These are phyloP conservation scores for Megalops atlanticus DNA, from an alignment of 2,113 vertebrate genomes.

Conservation along the genomic window DNA sequence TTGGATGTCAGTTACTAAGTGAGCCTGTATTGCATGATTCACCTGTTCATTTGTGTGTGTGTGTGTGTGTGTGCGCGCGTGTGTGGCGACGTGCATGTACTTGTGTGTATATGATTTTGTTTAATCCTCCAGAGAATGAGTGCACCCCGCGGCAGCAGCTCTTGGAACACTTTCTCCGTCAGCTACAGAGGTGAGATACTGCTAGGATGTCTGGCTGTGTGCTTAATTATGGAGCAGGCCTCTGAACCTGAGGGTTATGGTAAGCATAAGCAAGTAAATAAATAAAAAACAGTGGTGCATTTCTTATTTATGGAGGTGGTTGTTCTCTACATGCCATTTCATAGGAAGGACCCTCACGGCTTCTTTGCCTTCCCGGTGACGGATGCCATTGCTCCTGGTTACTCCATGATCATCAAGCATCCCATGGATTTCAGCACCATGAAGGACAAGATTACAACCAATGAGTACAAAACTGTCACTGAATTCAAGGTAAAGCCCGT, in stretches of 20 bases:
- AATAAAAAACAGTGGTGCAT: not conserved
- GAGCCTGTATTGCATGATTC: not conserved
- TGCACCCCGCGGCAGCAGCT: slow-evolving; percentile 92
- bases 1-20: not conserved
- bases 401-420: slow-evolving; percentile 98
- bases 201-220: not conserved
- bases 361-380: slow-evolving; percentile 98
- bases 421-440: slow-evolving; percentile 99
- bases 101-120: slow-evolving; percentile 18
- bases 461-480: slow-evolving; percentile 95
- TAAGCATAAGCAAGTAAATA: not conserved
- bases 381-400: slow-evolving; percentile 94
- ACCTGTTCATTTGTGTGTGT: slow-evolving; percentile 8
- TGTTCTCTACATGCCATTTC: slow-evolving; percentile 45
- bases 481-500: slow-evolving; percentile 87
- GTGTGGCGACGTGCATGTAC: not conserved
- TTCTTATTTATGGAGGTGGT: not conserved
- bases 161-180: slow-evolving; percentile 91
- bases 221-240: not conserved
- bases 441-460: slow-evolving; percentile 92
- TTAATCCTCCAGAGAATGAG: slow-evolving; percentile 79
- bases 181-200: slow-evolving; percentile 85
- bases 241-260: not conserved
- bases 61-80: not conserved
- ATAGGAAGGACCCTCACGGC: slow-evolving; percentile 94